phyloP scores from a whole-genome alignment of 37 sponge, comb jelly and placozoan genomes.

The Hexactinellida sp. region DNA sequence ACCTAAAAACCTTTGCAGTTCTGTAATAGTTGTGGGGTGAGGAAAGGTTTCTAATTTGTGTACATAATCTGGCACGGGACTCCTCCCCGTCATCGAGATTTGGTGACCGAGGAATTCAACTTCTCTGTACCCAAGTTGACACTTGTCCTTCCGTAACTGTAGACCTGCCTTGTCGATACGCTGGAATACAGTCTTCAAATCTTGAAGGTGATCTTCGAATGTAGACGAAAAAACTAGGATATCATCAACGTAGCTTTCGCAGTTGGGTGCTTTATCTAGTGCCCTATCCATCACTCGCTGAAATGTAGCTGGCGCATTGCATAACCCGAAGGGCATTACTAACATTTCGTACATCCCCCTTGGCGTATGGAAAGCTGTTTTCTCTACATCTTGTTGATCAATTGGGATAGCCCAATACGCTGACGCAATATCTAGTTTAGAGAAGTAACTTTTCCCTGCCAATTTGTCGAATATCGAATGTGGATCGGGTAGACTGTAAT shows the following conservation, averaged over 20 bases:
- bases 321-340: neutral
- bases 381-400: neutral
- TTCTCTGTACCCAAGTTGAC: neutral
- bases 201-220: neutral
- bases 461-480: conserved; percentile 5
- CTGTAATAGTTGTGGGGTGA: neutral
- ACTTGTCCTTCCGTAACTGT: neutral
- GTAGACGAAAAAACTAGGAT: neutral
- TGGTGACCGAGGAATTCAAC: neutral
- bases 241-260: neutral
- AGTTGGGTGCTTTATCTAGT: neutral
- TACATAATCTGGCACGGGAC: neutral
- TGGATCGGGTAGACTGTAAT: neutral
- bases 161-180: neutral
- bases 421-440: neutral
- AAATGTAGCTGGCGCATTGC: neutral
- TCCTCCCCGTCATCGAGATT: neutral
- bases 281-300: neutral
- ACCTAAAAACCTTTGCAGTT: neutral
- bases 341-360: neutral
- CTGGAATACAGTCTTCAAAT: neutral
- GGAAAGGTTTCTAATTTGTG: neutral
- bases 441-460: neutral
- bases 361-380: neutral
- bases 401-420: neutral